These are phyloP conservation scores for Pipistrellus nathusii DNA, from an alignment of 2,797 vertebrate genomes.

Conservation along the genomic window DNA sequence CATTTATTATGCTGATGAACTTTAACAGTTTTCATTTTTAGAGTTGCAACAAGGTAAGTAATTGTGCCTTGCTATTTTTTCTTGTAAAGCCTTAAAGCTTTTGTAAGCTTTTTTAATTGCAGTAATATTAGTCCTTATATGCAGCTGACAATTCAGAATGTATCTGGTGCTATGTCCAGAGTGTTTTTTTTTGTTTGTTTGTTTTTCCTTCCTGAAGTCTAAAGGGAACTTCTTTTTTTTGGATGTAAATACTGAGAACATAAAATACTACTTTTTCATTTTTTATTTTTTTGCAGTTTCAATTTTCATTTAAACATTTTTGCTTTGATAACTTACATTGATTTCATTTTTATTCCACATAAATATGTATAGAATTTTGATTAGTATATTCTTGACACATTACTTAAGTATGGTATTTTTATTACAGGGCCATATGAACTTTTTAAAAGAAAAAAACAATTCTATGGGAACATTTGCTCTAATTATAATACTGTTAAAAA, in stretches of 20 bases:
- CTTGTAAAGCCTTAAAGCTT: slow-evolving; percentile 31
- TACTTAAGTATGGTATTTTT: background rate
- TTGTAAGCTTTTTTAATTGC: background rate
- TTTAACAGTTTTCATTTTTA: slow-evolving; percentile 33
- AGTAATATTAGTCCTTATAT: background rate
- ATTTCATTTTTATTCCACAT: slow-evolving; percentile 35
- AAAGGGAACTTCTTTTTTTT: slow-evolving; percentile 46
- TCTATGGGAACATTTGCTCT: slow-evolving; percentile 29
- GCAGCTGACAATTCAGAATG: slow-evolving; percentile 18
- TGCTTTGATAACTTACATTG: slow-evolving; percentile 27
- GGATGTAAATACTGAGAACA: slow-evolving; percentile 15
- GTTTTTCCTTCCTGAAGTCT: background rate
- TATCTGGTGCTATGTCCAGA: background rate
- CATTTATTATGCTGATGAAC: background rate
- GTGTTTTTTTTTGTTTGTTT: background rate
- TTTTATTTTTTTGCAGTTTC: background rate
- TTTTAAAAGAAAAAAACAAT: slow-evolving; percentile 52
- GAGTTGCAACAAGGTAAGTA: background rate
- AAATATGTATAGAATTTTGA: background rate
- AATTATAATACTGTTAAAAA: slow-evolving; percentile 23
- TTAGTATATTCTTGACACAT: slow-evolving; percentile 10
- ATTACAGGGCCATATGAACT: background rate
- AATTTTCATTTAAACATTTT: slow-evolving; percentile 40
- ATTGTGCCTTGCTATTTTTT: slow-evolving; percentile 35
- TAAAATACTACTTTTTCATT: background rate